A percentile compares a stretch with the other conserved stretches of the same genome.
phyloP scores from a whole-genome alignment of 2,113 vertebrate genomes.

The Pseudolaguvia tuberculata region DNA sequence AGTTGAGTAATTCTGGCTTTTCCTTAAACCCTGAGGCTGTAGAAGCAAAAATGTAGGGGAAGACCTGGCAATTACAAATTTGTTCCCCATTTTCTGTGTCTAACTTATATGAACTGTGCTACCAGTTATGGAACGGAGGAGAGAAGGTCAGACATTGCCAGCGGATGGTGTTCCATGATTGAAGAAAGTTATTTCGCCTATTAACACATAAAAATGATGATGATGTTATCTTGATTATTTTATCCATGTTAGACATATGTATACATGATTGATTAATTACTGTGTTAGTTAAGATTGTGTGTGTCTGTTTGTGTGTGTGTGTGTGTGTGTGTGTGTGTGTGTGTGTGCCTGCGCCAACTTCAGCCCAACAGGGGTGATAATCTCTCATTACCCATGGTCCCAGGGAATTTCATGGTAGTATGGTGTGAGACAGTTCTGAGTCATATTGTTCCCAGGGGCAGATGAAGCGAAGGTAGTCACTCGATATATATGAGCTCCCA shows the following conservation, averaged over 20 bases:
- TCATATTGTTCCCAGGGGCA: constrained; percentile 67
- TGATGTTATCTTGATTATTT: neutral
- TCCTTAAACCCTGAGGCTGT: constrained; percentile 71
- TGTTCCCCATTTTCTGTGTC: constrained; percentile 17
- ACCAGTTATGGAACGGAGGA: constrained; percentile 55
- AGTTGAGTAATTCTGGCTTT: constrained; percentile 82
- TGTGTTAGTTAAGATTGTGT: constrained; percentile 33
- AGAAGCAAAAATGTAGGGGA: constrained; percentile 43
- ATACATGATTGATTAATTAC: constrained; percentile 33
- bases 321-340: constrained; percentile 7
- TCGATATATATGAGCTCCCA: constrained; percentile 71
- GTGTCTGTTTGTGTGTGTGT: constrained; percentile 22
- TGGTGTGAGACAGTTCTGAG: constrained; percentile 44
- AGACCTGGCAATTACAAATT: constrained; percentile 45
- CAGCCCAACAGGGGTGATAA: constrained; percentile 67
- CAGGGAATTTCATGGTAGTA: constrained; percentile 52
- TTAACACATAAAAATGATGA: neutral
- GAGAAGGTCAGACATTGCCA: constrained; percentile 49
- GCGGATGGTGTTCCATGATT: constrained; percentile 58
- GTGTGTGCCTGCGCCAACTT: constrained; percentile 53
- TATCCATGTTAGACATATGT: constrained; percentile 24
- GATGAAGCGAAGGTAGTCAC: constrained; percentile 65
- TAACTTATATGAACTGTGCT: constrained; percentile 55
- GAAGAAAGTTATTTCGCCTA: constrained; percentile 14
- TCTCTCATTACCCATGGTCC: constrained; percentile 71